A percentile compares a stretch with the other conserved stretches of the same genome.
phyloP scores from a whole-genome alignment of 1,140 invertebrate genomes.

The Thaumetopoea pityocampa region DNA sequence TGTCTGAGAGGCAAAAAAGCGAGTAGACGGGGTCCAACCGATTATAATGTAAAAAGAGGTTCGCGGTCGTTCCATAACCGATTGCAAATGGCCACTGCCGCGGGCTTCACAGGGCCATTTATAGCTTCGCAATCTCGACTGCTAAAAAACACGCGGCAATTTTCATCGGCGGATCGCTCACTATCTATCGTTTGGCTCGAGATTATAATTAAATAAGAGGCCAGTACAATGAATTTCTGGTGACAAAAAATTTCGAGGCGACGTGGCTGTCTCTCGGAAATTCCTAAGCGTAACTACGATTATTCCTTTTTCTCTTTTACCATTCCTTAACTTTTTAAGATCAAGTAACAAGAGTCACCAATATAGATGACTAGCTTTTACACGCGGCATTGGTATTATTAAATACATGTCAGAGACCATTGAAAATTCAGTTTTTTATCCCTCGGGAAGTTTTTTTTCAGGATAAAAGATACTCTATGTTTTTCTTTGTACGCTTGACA shows the following conservation, averaged over 20 bases:
- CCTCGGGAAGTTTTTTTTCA: too few species aligned
- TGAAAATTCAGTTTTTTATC: too few species aligned
- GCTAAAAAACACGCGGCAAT: slow-evolving; percentile 67
- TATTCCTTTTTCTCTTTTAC: slow-evolving; percentile 16
- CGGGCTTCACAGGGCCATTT: slow-evolving; percentile 56
- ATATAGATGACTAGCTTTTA: too few species aligned
- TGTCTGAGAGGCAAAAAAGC: slow-evolving; percentile 53
- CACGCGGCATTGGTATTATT: too few species aligned
- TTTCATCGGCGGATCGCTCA: slow-evolving; percentile 49
- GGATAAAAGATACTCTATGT: too few species aligned
- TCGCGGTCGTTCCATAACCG: slow-evolving; percentile 67
- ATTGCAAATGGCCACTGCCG: slow-evolving; percentile 71
- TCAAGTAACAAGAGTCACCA: not conserved
- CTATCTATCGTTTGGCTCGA: slow-evolving; percentile 46
- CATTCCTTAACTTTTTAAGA: slow-evolving; percentile 6
- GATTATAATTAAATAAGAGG: slow-evolving; percentile 39
- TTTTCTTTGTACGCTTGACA: too few species aligned
- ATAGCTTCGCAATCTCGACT: slow-evolving; percentile 66
- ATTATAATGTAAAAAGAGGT: slow-evolving; percentile 73
- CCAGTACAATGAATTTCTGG: slow-evolving; percentile 41
- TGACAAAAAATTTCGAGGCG: slow-evolving; percentile 42
- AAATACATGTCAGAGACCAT: too few species aligned
- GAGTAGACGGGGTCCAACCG: slow-evolving; percentile 52
- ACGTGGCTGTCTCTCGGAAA: slow-evolving; percentile 39
- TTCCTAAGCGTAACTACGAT: slow-evolving; percentile 42